Base-by-base conservation (phyloP, 1,140 invertebrate species). In the Solenopsis invicta region DNA sequence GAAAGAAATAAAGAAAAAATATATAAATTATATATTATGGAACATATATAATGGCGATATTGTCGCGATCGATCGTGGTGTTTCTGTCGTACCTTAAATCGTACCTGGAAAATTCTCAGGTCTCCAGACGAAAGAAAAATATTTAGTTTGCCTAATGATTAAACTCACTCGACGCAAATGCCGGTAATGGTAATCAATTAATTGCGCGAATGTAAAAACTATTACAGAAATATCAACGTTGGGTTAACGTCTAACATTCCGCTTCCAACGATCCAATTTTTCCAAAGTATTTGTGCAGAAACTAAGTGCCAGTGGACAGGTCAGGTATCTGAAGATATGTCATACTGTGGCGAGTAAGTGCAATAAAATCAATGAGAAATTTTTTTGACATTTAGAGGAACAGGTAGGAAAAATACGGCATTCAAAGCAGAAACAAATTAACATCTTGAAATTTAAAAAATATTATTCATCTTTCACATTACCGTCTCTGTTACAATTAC, bases 141-240 rank as follows among this genome's bases (percentile, higher is more conserved):
- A 77, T 88, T 88, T 88, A 52, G 41, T 2, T 21, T 87, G 71
- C 77, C 59, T 88, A 88, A 88, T 71, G 86, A 84, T 71, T 61
- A 12, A 48, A 78, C 59, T 88, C 71, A 50, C 66, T 88, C 34
- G 56, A 18, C 52, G 37, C 37, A 29, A 62, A 41, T 37, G 34
- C 52, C n/a, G 34, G n/a, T 18, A 12, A 50, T 34, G 59, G 41
- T 66, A 34, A 78, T 78, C 24, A 34, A 6, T 75, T 75, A 75
- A 75, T 41, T 56, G 37, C 18, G 24, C 18, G 18, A 12, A 37
- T 48, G 29, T 87, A 81, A 87, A 87, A 62, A 34, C 64, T 72
- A 72, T 24, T 59, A 82, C 12, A 37, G 80, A 75, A 69, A 88
- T 48, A 69, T 84, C 59, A 61, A 34, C 87, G 52, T 56, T 56